Evolutionary conservation across 2,797 vertebrate genomes (phyloP).

Genomic region (Choloepus didactylus): DNA sequence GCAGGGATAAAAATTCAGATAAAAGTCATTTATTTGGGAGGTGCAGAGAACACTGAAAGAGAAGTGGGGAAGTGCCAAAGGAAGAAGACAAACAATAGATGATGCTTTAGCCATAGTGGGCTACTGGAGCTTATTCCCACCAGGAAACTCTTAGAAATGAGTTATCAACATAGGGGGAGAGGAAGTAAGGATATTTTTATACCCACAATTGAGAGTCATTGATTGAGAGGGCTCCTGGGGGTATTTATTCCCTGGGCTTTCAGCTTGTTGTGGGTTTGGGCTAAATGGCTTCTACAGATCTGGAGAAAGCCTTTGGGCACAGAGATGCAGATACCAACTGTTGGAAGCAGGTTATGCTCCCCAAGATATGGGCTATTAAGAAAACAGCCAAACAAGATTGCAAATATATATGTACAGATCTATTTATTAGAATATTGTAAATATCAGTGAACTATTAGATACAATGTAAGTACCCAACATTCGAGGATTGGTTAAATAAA

Average conservation of each 20-base stretch:
- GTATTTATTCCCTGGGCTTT: background rate
- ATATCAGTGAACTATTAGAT: background rate
- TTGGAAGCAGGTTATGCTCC: background rate
- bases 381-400: background rate
- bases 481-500: background rate
- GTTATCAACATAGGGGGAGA: background rate
- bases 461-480: background rate
- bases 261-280: background rate
- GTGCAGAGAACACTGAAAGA: background rate
- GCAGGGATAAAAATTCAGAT: constrained; percentile 48
- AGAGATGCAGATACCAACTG: background rate
- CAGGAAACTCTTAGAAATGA: background rate
- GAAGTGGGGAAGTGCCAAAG: background rate
- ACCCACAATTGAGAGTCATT: background rate
- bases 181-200: background rate
- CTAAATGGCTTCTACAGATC: background rate
- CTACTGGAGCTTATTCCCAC: background rate
- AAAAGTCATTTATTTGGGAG: background rate
- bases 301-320: background rate
- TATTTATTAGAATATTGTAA: background rate
- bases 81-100: background rate
- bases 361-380: background rate
- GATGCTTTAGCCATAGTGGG: background rate
- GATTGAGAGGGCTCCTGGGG: background rate
- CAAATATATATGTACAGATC: background rate